Percentiles rank a stretch among this genome's conserved stretches.
These are phyloP conservation scores for Cynopterus sphinx DNA, from an alignment of 2,797 vertebrate species.

Conservation along the genomic window DNA sequence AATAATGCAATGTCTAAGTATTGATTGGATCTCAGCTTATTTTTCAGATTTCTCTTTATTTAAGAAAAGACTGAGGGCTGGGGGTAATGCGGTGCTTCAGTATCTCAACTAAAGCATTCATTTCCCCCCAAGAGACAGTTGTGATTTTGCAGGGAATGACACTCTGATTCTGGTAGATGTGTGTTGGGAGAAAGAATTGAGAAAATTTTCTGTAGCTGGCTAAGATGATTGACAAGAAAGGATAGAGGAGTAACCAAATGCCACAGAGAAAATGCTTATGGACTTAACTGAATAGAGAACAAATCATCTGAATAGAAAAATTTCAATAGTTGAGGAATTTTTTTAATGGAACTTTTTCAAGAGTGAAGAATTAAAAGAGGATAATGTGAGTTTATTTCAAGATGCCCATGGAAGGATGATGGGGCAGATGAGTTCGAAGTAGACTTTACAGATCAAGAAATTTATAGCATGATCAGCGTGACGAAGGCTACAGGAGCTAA, in stretches of 20 bases:
- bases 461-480: neutral
- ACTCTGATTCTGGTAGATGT: neutral
- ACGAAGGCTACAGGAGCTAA: neutral
- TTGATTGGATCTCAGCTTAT: neutral
- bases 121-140: neutral
- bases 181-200: neutral
- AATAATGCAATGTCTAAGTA: neutral
- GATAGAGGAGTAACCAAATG: neutral
- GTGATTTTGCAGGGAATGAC: neutral
- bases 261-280: neutral
- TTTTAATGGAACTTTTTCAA: slow-evolving; percentile 20
- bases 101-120: neutral
- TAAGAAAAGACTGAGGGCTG: neutral
- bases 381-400: slow-evolving; percentile 4
- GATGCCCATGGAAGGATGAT: neutral
- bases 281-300: neutral
- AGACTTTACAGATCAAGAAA: neutral
- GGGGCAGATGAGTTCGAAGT: neutral
- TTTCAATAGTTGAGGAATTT: neutral
- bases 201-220: neutral
- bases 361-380: neutral
- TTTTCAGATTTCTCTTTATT: neutral
- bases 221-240: neutral
- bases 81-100: neutral
- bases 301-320: neutral